These are phyloP conservation scores for Phoeniculus purpureus DNA, from an alignment of 2,797 vertebrate genomes.

Conservation along the genomic window DNA sequence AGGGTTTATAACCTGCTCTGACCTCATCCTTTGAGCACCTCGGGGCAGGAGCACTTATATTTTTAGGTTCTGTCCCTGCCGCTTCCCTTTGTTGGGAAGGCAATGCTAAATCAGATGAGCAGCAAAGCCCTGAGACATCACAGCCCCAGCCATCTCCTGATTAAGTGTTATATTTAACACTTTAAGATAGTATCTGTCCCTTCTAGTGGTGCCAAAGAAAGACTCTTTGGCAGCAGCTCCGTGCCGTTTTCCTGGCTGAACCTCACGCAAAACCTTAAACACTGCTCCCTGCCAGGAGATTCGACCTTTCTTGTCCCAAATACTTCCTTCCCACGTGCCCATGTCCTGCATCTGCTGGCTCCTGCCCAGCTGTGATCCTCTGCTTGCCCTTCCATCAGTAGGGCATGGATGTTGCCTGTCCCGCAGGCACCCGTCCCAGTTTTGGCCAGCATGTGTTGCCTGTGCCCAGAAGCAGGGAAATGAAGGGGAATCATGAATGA, in stretches of 20 bases:
- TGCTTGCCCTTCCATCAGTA: background rate
- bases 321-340: background rate
- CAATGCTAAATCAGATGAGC: background rate
- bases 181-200: background rate
- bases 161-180: slow-evolving; percentile 46
- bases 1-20: background rate
- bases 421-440: fast-evolving
- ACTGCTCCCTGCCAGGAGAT: background rate
- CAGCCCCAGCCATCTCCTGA: background rate
- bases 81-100: background rate
- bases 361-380: fast-evolving
- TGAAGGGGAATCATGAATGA: background rate
- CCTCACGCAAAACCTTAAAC: background rate
- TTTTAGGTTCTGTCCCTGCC: background rate
- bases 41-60: background rate
- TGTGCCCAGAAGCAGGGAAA: background rate
- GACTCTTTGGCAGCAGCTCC: background rate
- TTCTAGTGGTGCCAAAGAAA: background rate
- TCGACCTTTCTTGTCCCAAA: background rate
- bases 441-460: background rate
- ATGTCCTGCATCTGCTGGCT: background rate
- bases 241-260: background rate
- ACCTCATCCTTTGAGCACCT: background rate
- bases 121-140: background rate
- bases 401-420: background rate